Conservation (phyloP, 2,888 invertebrate species). For the Onchidella celtica region DNA sequence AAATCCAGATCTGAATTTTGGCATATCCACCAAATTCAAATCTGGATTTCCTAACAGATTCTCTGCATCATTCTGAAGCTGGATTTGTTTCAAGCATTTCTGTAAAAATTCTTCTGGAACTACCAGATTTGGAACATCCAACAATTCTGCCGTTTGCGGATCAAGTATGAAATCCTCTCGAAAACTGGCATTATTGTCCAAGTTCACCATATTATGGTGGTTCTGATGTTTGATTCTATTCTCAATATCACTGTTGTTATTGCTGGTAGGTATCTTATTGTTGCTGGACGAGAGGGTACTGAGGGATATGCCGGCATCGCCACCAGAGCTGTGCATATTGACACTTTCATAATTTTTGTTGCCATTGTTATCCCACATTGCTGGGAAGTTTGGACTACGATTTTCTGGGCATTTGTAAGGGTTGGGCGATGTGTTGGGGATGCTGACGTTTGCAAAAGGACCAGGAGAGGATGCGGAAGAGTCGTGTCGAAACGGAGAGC, state of each 20-base stretch:
- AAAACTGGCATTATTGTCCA: slow-evolving; percentile 34
- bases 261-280: background rate
- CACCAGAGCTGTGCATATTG: background rate
- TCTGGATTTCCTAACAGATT: slow-evolving; percentile 2
- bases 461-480: background rate
- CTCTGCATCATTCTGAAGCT: slow-evolving; percentile 30
- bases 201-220: slow-evolving; percentile 6
- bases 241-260: background rate
- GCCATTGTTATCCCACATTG: slow-evolving; percentile 42
- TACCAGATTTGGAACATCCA: slow-evolving; percentile 30
- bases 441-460: slow-evolving; percentile 10
- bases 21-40: background rate
- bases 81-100: slow-evolving; percentile 47
- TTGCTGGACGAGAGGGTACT: background rate
- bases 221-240: slow-evolving; percentile 22
- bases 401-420: slow-evolving; percentile 21
- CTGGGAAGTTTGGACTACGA: too few species aligned
- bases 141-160: slow-evolving; percentile 24
- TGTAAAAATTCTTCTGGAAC: slow-evolving; percentile 45
- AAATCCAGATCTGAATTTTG: background rate
- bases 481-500: slow-evolving; percentile 37
- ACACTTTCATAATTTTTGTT: slow-evolving; percentile 7
- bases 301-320: background rate
- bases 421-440: slow-evolving; percentile 3
- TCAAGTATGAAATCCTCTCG: slow-evolving; percentile 39